Percentiles rank a stretch among this genome's conserved stretches.
Evolutionary conservation across 2,797 vertebrate genomes (phyloP).

Genomic region (Chelmon rostratus): DNA sequence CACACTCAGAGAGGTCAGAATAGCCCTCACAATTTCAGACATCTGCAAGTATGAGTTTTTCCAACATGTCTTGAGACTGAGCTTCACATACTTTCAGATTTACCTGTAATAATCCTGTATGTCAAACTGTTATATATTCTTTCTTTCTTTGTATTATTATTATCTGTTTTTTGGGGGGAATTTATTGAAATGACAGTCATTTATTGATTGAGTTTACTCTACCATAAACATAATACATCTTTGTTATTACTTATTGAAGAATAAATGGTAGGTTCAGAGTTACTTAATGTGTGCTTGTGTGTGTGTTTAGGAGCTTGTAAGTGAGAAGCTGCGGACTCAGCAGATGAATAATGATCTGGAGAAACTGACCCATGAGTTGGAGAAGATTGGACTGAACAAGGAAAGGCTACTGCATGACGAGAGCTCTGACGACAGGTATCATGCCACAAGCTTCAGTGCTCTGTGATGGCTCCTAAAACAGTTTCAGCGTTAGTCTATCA

Average conservation of each 20-base stretch:
- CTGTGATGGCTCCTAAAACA: background rate
- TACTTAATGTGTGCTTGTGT: constrained; percentile 5
- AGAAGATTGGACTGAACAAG: constrained; percentile 98
- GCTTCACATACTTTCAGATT: background rate
- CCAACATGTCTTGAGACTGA: background rate
- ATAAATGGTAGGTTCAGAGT: background rate
- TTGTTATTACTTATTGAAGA: constrained; percentile 6
- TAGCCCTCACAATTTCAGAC: background rate
- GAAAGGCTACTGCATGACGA: constrained; percentile 95
- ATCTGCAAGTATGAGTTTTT: background rate
- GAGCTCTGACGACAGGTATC: constrained; percentile 94
- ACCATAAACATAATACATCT: background rate
- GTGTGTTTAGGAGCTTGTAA: constrained; percentile 92
- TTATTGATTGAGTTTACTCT: background rate
- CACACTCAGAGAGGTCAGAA: constrained; percentile 92
- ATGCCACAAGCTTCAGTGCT: background rate
- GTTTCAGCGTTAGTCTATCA: background rate
- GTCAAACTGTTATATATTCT: background rate
- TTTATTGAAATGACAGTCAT: too few relatives aligned
- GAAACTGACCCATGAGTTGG: constrained; percentile 96
- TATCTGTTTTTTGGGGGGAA: background rate
- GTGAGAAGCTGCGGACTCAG: constrained; percentile 95
- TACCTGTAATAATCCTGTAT: background rate
- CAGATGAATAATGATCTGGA: constrained; percentile 98
- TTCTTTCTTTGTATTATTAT: background rate